Base-by-base conservation (phyloP, 2,888 invertebrate species). In the Campopleginae sp. region DNA sequence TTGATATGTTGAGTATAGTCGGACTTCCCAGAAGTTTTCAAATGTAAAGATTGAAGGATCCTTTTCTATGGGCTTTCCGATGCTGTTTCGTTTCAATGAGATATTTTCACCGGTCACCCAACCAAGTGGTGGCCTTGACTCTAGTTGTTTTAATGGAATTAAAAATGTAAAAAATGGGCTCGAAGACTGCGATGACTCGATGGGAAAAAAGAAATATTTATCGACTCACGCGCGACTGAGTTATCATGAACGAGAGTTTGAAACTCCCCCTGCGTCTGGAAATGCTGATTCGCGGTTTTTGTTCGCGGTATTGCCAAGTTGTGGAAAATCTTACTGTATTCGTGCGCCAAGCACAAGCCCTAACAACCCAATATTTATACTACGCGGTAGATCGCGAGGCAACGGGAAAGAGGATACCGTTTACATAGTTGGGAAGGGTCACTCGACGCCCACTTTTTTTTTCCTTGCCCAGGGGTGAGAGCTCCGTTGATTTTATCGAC, bases 361-460 rank as follows among this genome's bases (percentile, higher is more conserved):
- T 66, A 42, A 66, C 66, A 66, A 19, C 42, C 42, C 42, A 66
- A 66, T n/a, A 42, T 33, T 38, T 66, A 42, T 66, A 12, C 23
- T 27, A 46, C 44, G 7, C 17, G 7, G 54, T 42, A 72, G 27
- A 58, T 61, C 61, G 74, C 12, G 51, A 14, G 23, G 8, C 23
- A 44, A 19, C 19, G 68, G 17, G 70, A 48, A 31, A 48, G 19
- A 31, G 42, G 33, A 31, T 70, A 33, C 31, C 19, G 70, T 48
- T 70, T 48, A 70, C 48, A 70, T 33, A 70, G 51, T 70, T 68
- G 46, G 61, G 58, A 74, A 63, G 63, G 74, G 61, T 75, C 74
- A 61, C 31, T 75, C 27, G 46, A 44, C 33, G 61, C 44, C 61
- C 27, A 17, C 46, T 74, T 42, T 38, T 58, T 46, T 51, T 5